Conservation (phyloP, 2,888 invertebrate species). For the Yponomeuta sedellus region DNA sequence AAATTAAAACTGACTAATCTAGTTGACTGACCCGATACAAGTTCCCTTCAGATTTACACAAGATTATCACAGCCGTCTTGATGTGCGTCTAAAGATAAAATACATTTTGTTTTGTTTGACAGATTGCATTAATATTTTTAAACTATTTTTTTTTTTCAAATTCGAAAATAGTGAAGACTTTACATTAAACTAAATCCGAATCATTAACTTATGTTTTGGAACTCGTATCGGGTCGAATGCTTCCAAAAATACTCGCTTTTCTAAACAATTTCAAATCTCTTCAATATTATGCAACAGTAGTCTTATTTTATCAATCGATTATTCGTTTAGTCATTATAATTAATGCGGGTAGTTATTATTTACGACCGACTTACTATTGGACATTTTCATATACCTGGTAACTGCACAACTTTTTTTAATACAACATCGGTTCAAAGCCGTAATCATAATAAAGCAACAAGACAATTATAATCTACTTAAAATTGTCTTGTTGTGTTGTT, state of each 20-base stretch:
- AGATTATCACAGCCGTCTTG: constrained; percentile 69
- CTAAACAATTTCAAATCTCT: background rate
- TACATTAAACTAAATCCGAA: background rate
- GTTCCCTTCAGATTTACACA: constrained; percentile 41
- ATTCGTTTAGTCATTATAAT: too few relatives aligned
- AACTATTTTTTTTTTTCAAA: background rate
- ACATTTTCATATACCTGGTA: too few relatives aligned
- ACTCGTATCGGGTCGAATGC: constrained; percentile 42
- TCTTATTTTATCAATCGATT: background rate
- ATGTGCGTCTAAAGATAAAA: constrained; percentile 47
- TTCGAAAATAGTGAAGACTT: background rate
- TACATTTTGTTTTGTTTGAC: constrained; percentile 30
- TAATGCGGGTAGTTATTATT: too few relatives aligned
- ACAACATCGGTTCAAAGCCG: background rate
- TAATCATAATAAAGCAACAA: too few relatives aligned
- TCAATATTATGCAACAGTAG: constrained; percentile 16
- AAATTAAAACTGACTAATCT: background rate
- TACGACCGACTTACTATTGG: too few relatives aligned
- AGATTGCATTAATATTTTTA: constrained; percentile 24
- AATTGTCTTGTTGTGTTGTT: too few relatives aligned
- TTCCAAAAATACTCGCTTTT: constrained; percentile 29
- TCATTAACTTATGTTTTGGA: constrained; percentile 24
- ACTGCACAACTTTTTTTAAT: constrained; percentile 20
- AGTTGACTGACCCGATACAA: constrained; percentile 42
- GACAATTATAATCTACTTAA: too few relatives aligned